Conservation (phyloP, 2,797 vertebrate genomes). For the Pangasius djambal region DNA sequence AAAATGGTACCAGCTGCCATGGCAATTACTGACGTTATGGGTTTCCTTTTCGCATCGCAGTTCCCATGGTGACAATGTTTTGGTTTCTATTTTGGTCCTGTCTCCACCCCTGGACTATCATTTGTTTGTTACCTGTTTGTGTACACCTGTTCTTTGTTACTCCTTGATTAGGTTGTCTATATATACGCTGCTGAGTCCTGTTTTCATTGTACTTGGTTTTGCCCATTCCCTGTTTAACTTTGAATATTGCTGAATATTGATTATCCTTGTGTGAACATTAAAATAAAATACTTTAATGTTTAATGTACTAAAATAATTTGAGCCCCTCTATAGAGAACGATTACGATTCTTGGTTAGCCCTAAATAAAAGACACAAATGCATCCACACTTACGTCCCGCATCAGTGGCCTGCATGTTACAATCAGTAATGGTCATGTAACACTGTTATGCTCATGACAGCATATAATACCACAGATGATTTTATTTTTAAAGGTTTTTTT, state of each 20-base stretch:
- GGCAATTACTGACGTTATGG: not conserved
- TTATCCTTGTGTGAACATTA: not conserved
- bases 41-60: not conserved
- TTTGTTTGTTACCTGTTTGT: not conserved
- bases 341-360: not conserved
- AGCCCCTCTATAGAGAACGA: not conserved
- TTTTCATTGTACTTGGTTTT: not conserved
- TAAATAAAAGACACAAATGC: not conserved
- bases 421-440: not conserved
- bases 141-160: not conserved
- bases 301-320: not conserved
- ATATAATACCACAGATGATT: not conserved
- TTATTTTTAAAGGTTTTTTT: too few species aligned
- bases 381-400: not conserved
- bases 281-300: too few species aligned
- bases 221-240: not conserved
- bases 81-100: not conserved
- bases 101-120: not conserved
- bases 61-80: not conserved
- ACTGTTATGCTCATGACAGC: not conserved
- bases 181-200: not conserved
- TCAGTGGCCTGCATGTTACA: not conserved
- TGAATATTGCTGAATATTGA: not conserved
- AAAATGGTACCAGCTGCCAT: not conserved
- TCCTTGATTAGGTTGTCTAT: not conserved